phyloP scores from a whole-genome alignment of 2,797 vertebrate species.

The Melanotaenia maccullochi region DNA sequence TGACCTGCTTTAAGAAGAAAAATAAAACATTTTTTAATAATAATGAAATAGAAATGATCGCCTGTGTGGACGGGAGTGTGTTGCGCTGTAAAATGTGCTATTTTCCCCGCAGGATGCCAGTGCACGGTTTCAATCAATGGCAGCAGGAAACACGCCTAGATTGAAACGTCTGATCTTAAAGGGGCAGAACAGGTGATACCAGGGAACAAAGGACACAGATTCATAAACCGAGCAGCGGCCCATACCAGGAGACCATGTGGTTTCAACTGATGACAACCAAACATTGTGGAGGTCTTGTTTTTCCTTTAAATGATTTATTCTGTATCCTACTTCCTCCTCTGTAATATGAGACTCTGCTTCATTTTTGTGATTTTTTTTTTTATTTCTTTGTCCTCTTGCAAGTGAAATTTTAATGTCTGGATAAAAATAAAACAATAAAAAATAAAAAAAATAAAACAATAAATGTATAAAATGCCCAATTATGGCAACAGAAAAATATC shows the following conservation, averaged over 20 bases:
- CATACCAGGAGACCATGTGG: constrained; percentile 8
- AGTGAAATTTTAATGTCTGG: neutral
- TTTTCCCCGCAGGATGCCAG: constrained; percentile 72
- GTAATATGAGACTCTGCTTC: neutral
- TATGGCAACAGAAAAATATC: too few species aligned
- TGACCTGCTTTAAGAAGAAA: neutral
- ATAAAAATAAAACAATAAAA: neutral
- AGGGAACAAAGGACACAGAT: constrained; percentile 76
- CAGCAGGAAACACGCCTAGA: constrained; percentile 88
- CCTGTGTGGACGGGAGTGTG: neutral
- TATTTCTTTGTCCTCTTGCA: neutral
- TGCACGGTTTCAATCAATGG: constrained; percentile 78
- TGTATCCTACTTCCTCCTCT: too few species aligned
- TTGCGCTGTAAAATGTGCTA: constrained; percentile 36
- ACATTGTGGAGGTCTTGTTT: constrained; percentile 5
- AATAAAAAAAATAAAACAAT: too few species aligned
- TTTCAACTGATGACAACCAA: constrained; percentile 5
- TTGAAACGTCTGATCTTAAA: constrained; percentile 84
- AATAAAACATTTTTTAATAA: neutral
- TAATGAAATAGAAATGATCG: constrained; percentile 18
- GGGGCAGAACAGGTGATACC: constrained; percentile 76
- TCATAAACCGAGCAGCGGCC: constrained; percentile 13
- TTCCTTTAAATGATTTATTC: too few species aligned
- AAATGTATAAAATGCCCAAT: too few species aligned
- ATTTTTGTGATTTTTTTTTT: neutral